phyloP scores from a whole-genome alignment of 2,797 vertebrate genomes.

The Valencia hispanica region DNA sequence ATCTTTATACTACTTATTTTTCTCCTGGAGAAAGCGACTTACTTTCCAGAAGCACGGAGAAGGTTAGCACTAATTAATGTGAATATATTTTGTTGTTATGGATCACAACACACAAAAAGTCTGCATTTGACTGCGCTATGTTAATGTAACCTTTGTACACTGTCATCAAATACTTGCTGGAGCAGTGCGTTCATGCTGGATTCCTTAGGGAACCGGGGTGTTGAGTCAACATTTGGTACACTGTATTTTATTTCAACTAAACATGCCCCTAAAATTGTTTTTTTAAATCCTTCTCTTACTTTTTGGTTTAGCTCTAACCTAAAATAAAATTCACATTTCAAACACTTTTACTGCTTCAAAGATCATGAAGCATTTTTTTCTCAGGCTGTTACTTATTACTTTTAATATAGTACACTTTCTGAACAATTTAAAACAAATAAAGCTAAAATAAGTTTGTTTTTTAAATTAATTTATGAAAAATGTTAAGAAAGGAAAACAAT shows the following conservation, averaged over 20 bases:
- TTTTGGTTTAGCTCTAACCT: not conserved
- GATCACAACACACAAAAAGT: slow-evolving; percentile 73
- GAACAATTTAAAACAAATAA: not conserved
- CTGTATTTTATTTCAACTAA: not conserved
- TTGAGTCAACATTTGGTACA: not conserved
- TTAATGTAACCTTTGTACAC: slow-evolving; percentile 80
- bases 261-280: not conserved
- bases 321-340: not conserved
- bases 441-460: not conserved
- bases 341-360: not conserved
- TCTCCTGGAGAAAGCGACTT: slow-evolving; percentile 40
- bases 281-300: not conserved
- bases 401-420: not conserved
- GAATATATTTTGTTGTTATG: slow-evolving; percentile 74
- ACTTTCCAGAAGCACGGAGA: slow-evolving; percentile 54
- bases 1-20: slow-evolving; percentile 33
- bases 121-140: slow-evolving; percentile 68
- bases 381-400: not conserved
- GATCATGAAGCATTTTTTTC: not conserved
- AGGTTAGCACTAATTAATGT: slow-evolving; percentile 73
- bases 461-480: not conserved
- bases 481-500: not conserved
- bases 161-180: slow-evolving; percentile 49
- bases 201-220: not conserved
- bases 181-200: not conserved